Conservation (phyloP, 2,888 invertebrate species). For the Junonia oenone region DNA sequence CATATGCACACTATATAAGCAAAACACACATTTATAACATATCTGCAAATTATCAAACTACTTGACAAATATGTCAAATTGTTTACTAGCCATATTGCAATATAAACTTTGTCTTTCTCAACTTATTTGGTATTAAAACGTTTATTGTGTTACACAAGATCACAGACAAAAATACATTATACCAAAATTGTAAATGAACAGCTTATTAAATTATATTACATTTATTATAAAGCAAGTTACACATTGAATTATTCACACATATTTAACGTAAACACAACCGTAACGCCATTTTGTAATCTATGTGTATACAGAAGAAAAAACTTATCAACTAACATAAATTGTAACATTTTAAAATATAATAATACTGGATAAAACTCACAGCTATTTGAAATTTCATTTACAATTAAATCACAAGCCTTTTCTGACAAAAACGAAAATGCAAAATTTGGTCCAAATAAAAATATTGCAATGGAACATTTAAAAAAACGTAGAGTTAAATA, state of each 20-base stretch:
- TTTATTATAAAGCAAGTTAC: background rate
- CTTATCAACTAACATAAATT: background rate
- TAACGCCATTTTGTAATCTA: background rate
- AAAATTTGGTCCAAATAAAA: background rate
- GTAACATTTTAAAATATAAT: slow-evolving; percentile 8
- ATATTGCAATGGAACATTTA: background rate
- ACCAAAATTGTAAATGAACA: background rate
- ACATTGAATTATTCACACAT: background rate
- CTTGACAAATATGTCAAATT: no score
- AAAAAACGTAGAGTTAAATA: background rate
- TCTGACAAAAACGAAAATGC: background rate
- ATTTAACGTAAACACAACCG: background rate
- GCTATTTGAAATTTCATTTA: slow-evolving; percentile 3
- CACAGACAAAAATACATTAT: background rate
- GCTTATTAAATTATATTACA: background rate
- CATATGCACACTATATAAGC: no score
- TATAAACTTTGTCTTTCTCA: no score
- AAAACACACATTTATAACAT: no score
- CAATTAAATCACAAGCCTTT: slow-evolving; percentile 25
- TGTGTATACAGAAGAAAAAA: background rate
- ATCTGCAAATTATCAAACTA: no score
- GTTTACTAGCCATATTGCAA: no score
- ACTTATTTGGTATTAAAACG: no score
- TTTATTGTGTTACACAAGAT: no score
- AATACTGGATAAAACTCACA: slow-evolving; percentile 21